Base-by-base conservation (phyloP, 2,113 vertebrate species). In the Crotalus tigris region DNA sequence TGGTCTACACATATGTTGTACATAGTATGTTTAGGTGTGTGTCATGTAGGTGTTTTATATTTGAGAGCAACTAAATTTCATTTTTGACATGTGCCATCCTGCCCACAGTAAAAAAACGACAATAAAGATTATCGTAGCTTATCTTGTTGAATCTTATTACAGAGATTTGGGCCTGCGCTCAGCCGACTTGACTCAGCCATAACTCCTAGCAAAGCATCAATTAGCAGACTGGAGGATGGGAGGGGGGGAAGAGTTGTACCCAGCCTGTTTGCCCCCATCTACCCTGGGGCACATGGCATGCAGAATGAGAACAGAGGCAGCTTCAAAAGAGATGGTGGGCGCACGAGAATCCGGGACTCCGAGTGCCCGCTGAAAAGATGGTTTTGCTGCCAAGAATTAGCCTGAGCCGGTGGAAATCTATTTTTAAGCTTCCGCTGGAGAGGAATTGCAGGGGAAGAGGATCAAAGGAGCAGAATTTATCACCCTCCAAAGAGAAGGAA, bases 281-380 rank as follows among this genome's bases (percentile, higher is more conserved):
- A 29, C 29, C 61, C 61, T 0, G 26, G 26, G 5, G 61, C 3
- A n/a, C 61, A 1, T 5, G 29, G 29, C 61, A 12, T 0, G 29
- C 29, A 69, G 26, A 69, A 12, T 4, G 12, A 15, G 11, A n/a
- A 13, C 29, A 5, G 10, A 69, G 29, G 29, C 29, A 13, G 29
- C 29, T 13, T 1, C 4, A 29, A n/a, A 69, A 69, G 61, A 69
- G 29, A 29, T 1, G 11, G 61, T 5, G 12, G 12, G 12, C n/a
- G 12, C 29, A n/a, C n/a, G 4, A 5, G 61, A 15, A n/a, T n/a
- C 59, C 59, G 3, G 58, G 7, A 24, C 58, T 59, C 58, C 23
- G 24, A 26, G 24, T 10, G 29, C 61, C 44, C 44, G 44, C 44
- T 44, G 44, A 44, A 44, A 44, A 44, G 44, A 44, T 0, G 44